Evolutionary conservation across 1,140 invertebrate species (phyloP).

Genomic region (Drosophila biarmipes): DNA sequence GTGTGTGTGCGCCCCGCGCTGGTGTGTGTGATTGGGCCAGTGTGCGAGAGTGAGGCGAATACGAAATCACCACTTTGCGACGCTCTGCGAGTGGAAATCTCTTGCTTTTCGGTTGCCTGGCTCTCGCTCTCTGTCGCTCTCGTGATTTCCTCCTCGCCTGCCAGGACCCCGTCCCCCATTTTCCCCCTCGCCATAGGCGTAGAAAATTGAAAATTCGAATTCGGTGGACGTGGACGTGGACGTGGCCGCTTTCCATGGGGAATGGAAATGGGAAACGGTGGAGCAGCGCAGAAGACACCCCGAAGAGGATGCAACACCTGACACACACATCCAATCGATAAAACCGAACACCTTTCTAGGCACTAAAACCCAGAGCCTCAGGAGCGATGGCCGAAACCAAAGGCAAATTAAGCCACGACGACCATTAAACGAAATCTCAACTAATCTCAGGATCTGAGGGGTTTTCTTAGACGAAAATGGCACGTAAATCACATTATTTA

Average conservation of each 20-base stretch:
- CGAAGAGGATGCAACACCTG: conserved; percentile 12
- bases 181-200: background rate
- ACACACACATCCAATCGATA: conserved; percentile 15
- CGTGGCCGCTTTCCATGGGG: conserved; percentile 19
- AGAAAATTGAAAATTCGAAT: conserved; percentile 52
- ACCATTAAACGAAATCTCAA: background rate
- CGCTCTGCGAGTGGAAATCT: conserved; percentile 67
- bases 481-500: conserved; percentile 5
- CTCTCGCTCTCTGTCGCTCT: conserved; percentile 50
- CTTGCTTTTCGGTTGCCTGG: conserved; percentile 59
- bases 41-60: conserved; percentile 62
- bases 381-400: background rate
- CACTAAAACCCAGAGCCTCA: conserved; percentile 7
- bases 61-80: conserved; percentile 77
- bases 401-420: background rate
- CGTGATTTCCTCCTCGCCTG: conserved; percentile 45
- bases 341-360: conserved; percentile 5
- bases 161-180: background rate
- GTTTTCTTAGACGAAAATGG: background rate
- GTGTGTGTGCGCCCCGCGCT: conserved; percentile 12
- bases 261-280: conserved; percentile 24
- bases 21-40: conserved; percentile 7
- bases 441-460: background rate
- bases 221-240: conserved; percentile 36
- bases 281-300: conserved; percentile 18